Conservation (phyloP, 1,140 invertebrate genomes). For the Lamellibrachia luymesi region DNA sequence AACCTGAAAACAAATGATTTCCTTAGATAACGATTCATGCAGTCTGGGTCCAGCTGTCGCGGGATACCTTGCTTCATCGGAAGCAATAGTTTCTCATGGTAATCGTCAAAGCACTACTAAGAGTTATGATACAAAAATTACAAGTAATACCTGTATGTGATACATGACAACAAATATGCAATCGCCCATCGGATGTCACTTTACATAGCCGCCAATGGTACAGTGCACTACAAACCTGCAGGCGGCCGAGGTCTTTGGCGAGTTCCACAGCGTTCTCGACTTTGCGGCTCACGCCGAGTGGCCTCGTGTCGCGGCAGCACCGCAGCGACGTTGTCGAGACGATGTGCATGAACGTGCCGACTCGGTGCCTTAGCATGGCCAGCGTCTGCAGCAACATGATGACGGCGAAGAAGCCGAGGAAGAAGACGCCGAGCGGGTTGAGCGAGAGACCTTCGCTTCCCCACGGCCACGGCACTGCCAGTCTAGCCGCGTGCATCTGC, state of each 20-base stretch:
- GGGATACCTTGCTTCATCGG: not conserved
- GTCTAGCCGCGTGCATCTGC: slow-evolving; percentile 16
- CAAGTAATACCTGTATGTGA: not conserved
- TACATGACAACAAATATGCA: not conserved
- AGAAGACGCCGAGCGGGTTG: not conserved
- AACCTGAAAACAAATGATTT: not conserved
- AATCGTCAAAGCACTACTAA: not conserved
- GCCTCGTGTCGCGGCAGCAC: not conserved
- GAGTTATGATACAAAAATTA: not conserved
- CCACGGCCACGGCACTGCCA: not conserved
- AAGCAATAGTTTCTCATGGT: not conserved
- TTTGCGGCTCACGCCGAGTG: not conserved
- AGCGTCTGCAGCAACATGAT: not conserved
- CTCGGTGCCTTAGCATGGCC: not conserved
- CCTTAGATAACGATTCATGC: not conserved
- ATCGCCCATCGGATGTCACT: too few species aligned
- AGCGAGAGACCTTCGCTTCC: not conserved
- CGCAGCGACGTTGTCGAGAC: not conserved
- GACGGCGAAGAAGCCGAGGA: not conserved
- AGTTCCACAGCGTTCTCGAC: not conserved
- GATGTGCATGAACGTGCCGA: not conserved
- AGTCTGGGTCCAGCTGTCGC: not conserved
- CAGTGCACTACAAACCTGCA: not conserved
- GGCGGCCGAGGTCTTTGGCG: not conserved
- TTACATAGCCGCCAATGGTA: too few species aligned